Conservation (phyloP, 2,797 vertebrate genomes). For the Helicolenus hilgendorfi region DNA sequence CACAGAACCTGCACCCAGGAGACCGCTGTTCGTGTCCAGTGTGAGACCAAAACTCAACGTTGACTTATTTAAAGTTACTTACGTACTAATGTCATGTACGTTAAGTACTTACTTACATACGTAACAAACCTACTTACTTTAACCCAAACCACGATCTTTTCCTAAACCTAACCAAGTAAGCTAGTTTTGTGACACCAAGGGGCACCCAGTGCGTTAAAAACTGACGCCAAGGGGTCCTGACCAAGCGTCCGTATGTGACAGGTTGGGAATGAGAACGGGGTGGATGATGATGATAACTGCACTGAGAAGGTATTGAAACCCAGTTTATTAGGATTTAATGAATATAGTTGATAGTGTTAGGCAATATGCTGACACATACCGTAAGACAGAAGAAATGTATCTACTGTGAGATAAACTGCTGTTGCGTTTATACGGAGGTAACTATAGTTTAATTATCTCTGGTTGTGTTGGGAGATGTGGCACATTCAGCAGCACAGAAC, state of each 20-base stretch:
- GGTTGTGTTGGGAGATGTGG: not conserved
- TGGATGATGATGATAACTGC: not conserved
- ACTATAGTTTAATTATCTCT: not conserved
- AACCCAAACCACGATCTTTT: too few species aligned
- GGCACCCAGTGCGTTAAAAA: too few species aligned
- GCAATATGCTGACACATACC: not conserved
- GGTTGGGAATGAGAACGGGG: not conserved
- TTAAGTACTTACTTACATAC: not conserved
- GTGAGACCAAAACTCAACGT: not conserved
- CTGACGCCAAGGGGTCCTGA: not conserved
- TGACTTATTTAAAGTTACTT: not conserved
- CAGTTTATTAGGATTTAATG: not conserved
- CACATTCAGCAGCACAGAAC: not conserved
- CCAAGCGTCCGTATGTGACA: not conserved
- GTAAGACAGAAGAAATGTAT: not conserved
- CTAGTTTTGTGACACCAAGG: too few species aligned
- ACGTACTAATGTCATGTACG: not conserved
- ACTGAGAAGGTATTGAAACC: not conserved
- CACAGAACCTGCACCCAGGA: not conserved
- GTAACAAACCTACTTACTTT: too few species aligned
- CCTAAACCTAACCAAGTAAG: too few species aligned
- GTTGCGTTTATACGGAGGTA: not conserved
- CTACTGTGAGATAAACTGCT: not conserved
- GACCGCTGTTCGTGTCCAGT: too few species aligned
- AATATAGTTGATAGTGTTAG: not conserved